Conservation (phyloP, 1,140 invertebrate species). For the Chironomus tepperi region DNA sequence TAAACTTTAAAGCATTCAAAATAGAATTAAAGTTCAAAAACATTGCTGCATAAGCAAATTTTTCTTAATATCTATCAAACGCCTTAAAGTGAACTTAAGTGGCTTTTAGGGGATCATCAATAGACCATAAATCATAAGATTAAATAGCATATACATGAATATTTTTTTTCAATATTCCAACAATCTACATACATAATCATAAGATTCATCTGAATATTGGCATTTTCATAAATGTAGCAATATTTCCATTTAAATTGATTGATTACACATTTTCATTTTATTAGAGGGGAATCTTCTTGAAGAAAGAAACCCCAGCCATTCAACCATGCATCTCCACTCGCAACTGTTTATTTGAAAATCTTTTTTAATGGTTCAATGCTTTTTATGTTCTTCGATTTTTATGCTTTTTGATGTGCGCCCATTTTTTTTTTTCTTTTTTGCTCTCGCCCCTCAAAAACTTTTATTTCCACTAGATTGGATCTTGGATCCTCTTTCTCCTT, state of each 20-base stretch:
- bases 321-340: background rate
- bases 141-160: background rate
- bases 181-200: background rate
- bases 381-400: background rate
- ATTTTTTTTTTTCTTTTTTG: background rate
- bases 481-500: background rate
- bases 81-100: no score
- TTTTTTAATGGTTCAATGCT: slow-evolving; percentile 7
- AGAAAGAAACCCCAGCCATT: background rate
- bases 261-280: background rate
- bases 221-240: background rate
- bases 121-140: background rate
- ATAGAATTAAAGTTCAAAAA: no score
- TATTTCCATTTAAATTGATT: background rate
- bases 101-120: background rate
- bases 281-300: slow-evolving; percentile 5
- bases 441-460: background rate
- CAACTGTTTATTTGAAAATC: background rate
- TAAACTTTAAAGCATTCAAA: no score
- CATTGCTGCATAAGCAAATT: no score
- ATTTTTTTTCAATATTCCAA: background rate
- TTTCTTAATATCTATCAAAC: no score
- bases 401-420: background rate
- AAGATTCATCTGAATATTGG: background rate
- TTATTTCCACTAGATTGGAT: slow-evolving; percentile 7